Conservation (phyloP, 2,797 vertebrate species). For the Coendou prehensilis region DNA sequence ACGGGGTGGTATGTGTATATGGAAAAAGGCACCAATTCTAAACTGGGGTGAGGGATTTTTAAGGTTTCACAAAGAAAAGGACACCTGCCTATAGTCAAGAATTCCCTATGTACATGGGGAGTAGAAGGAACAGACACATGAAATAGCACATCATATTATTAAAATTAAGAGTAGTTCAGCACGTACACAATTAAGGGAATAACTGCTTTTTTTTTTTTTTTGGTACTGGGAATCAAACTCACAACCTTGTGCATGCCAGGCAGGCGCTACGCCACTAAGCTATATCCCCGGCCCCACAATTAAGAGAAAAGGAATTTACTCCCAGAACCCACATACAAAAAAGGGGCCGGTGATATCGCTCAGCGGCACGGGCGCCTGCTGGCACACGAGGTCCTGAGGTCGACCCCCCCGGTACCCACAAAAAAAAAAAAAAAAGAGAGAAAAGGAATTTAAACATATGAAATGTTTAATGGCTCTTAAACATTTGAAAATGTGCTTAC, state of each 20-base stretch:
- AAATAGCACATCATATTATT: neutral
- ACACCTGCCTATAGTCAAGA: neutral
- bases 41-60: neutral
- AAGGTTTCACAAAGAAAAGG: conserved; percentile 12
- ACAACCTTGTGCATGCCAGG: too few relatives aligned
- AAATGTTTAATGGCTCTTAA: neutral
- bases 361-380: too few relatives aligned
- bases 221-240: too few relatives aligned
- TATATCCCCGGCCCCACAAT: neutral
- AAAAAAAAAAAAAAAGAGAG: neutral
- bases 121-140: neutral
- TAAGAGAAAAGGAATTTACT: conserved; percentile 14
- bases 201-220: too few relatives aligned
- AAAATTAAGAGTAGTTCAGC: neutral
- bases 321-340: too few relatives aligned
- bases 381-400: too few relatives aligned
- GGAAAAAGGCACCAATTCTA: neutral
- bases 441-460: conserved; percentile 17
- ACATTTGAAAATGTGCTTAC: conserved; percentile 24
- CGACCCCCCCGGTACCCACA: too few relatives aligned
- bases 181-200: neutral
- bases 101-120: neutral
- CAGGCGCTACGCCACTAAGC: too few relatives aligned
- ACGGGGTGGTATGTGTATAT: neutral
- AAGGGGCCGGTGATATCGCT: too few relatives aligned